Evolutionary conservation across 1,140 invertebrate genomes (phyloP).

Genomic region (Neotoxoptera formosana): DNA sequence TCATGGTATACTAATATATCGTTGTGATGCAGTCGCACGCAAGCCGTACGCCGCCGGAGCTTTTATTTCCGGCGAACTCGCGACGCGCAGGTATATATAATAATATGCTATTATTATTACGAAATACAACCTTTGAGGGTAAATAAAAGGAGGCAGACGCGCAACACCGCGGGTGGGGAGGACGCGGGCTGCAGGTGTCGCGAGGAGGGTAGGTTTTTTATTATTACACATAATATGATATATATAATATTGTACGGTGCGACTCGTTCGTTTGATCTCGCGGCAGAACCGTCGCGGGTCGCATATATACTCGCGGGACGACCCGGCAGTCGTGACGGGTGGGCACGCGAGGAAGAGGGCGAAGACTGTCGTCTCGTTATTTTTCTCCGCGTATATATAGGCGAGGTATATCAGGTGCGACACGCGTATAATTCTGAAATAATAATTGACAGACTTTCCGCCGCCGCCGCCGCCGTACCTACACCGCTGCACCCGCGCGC

Average conservation of each 20-base stretch:
- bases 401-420: background rate
- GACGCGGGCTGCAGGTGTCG: background rate
- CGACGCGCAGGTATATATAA: background rate
- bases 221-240: conserved; percentile 6
- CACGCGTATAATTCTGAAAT: background rate
- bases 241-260: background rate
- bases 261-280: conserved; percentile 1
- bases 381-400: background rate
- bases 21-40: background rate
- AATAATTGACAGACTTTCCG: conserved; percentile 11
- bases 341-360: background rate
- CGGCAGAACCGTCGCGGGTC: background rate
- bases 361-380: conserved; percentile 3
- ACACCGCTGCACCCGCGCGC: background rate
- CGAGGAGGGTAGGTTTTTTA: background rate
- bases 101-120: background rate
- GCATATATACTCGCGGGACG: conserved; percentile 4
- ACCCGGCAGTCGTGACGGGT: background rate
- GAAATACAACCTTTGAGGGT: background rate
- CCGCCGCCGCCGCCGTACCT: too few species aligned
- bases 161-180: too few species aligned
- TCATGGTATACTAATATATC: too few species aligned
- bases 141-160: background rate
- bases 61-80: background rate
- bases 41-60: too few species aligned